Percentiles rank a stretch among this genome's conserved stretches.
These are phyloP conservation scores for Tanypteryx hageni DNA, from an alignment of 2,888 invertebrate genomes.

Conservation along the genomic window DNA sequence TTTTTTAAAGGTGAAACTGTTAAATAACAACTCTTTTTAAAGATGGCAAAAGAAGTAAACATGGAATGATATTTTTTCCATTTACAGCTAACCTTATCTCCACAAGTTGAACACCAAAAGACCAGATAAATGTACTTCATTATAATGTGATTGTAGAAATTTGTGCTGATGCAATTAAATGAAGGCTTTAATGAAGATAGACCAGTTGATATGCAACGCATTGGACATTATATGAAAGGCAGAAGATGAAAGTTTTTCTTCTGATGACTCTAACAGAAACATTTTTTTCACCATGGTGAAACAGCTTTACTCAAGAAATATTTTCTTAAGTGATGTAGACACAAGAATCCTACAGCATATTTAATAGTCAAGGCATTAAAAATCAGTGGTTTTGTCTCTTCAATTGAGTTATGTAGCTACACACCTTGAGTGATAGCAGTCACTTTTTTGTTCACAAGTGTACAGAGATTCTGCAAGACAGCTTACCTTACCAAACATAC, in stretches of 20 bases:
- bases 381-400: neutral
- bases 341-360: neutral
- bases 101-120: neutral
- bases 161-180: neutral
- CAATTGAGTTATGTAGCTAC: neutral
- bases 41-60: neutral
- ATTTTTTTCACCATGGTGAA: too few species aligned
- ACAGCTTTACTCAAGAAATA: neutral
- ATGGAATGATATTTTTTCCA: constrained; percentile 11
- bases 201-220: neutral
- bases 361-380: neutral
- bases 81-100: neutral
- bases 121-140: too few species aligned
- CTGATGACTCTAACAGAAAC: too few species aligned
- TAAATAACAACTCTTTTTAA: neutral
- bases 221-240: neutral
- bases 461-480: neutral
- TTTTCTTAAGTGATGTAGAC: neutral
- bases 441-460: neutral
- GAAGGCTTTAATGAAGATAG: neutral
- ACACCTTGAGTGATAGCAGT: neutral
- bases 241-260: too few species aligned
- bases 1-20: constrained; percentile 12
- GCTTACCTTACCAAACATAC: neutral
- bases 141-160: too few species aligned